A percentile compares a stretch with the other conserved stretches of the same genome.
These are phyloP conservation scores for Tragelaphus buxtoni DNA, from an alignment of 2,113 vertebrate genomes.

Conservation along the genomic window DNA sequence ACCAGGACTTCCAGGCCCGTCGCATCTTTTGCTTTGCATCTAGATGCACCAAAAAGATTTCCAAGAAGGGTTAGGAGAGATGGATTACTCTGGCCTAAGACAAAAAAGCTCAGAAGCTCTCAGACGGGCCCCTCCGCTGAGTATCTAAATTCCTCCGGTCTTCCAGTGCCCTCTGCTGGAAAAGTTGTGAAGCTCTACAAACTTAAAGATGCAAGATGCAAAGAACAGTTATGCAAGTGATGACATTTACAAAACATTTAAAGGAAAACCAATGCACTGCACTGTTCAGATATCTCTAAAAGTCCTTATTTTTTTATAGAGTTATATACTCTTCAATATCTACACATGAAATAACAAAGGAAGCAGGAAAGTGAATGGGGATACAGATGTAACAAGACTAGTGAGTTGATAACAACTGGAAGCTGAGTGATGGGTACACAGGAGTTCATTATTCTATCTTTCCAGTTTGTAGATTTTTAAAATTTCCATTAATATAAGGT, in stretches of 20 bases:
- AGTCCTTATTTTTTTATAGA: background rate
- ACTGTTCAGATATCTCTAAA: background rate
- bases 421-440: background rate
- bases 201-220: background rate
- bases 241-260: background rate
- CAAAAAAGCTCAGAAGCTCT: background rate
- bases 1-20: slow-evolving; percentile 84
- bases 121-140: accelerated
- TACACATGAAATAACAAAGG: background rate
- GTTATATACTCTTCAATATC: background rate
- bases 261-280: background rate
- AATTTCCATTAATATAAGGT: background rate
- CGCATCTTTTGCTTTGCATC: slow-evolving; percentile 71
- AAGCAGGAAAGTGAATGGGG: background rate
- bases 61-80: background rate
- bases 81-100: background rate
- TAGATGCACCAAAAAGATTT: slow-evolving; percentile 49
- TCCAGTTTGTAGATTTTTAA: background rate
- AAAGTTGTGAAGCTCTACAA: slow-evolving; percentile 21
- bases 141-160: background rate
- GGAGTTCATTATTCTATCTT: background rate
- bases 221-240: background rate
- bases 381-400: background rate
- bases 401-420: background rate
- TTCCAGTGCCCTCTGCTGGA: slow-evolving; percentile 67